Base-by-base conservation (phyloP, 2,797 vertebrate species). In the Hyperoplus lanceolatus region DNA sequence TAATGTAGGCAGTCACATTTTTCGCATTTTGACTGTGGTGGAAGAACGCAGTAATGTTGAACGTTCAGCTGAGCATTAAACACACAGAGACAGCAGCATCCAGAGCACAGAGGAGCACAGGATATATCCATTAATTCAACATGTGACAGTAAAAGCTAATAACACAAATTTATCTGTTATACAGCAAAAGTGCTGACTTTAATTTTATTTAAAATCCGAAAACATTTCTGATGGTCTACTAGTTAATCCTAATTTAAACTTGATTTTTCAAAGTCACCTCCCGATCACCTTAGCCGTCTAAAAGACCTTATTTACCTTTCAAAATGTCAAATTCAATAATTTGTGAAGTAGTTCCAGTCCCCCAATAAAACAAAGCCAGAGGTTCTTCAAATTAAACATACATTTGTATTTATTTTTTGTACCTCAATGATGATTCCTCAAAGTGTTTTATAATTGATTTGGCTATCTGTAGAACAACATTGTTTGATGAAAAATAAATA, bases 21-120 rank as follows among this genome's bases (percentile, higher is more conserved):
- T 83, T 67, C 78, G 80, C 86, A 85, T 87, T 89, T 71, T 38
- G 8, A 60, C 50, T 2, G 60, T 64, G 58, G 75, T 66, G 81
- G 60, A 88, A 73, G 82, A 89, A 75, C 8, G 75, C 76, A 12
- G 70, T 87, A 87, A 90, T 88, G 79, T 36, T 13, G 64, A 79
- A 59, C 81, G 0, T 75, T 83, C 79, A 81, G 87, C 88, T 60
- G 77, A 70, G 63, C 79, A 82, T 89, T 89, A 87, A 83, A 87
- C 71, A 46, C 63, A 64, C 51, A 61, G 15, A 72, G 39, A 64
- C 50, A 48, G 80, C 68, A 68, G 57, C 60, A 59, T 49, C 69
- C 75, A 60, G 42, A 60, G 9, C 68, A 58, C 13, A 62, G 62
- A 53, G 58, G 60, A 60, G 53, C 21, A 43, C 51, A 46, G 18